A percentile compares a stretch with the other conserved stretches of the same genome.
These are phyloP conservation scores for Apostichopus californicus DNA, from an alignment of 35 echinoderm and acorn worm species.

Conservation along the genomic window DNA sequence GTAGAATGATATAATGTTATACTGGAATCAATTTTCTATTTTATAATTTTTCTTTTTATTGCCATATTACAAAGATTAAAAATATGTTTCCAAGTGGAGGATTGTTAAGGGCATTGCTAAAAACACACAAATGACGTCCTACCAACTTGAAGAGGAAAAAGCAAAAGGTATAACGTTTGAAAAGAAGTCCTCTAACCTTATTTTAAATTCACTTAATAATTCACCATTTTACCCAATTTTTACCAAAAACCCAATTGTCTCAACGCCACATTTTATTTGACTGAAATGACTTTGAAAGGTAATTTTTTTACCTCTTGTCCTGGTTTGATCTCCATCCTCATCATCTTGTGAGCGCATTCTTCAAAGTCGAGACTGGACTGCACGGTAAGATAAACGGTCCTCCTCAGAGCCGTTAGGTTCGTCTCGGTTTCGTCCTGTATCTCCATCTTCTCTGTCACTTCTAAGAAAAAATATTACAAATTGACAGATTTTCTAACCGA, in stretches of 20 bases:
- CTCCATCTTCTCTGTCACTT: constrained; percentile 67
- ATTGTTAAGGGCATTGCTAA: too few relatives aligned
- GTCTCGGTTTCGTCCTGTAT: constrained; percentile 94
- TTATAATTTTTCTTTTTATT: too few relatives aligned
- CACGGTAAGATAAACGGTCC: constrained; percentile 95
- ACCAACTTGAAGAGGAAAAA: too few relatives aligned
- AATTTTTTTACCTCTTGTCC: constrained; percentile 84
- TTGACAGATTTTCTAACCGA: neutral
- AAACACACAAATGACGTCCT: too few relatives aligned
- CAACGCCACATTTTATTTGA: too few relatives aligned
- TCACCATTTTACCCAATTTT: neutral
- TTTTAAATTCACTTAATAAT: too few relatives aligned
- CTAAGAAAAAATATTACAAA: neutral
- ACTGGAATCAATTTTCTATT: too few relatives aligned
- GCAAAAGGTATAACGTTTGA: neutral
- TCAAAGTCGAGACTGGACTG: constrained; percentile 99
- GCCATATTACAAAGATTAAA: too few relatives aligned
- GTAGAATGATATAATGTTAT: too few relatives aligned
- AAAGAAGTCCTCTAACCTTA: neutral
- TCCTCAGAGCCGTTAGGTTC: constrained; percentile 84
- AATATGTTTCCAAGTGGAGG: too few relatives aligned
- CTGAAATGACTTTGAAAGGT: neutral
- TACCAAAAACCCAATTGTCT: too few relatives aligned
- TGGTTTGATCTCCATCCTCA: constrained; percentile 98
- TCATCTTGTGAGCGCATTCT: constrained; percentile 97